Base-by-base conservation (phyloP, 1,140 invertebrate genomes). In the Cotesia glomerata region DNA sequence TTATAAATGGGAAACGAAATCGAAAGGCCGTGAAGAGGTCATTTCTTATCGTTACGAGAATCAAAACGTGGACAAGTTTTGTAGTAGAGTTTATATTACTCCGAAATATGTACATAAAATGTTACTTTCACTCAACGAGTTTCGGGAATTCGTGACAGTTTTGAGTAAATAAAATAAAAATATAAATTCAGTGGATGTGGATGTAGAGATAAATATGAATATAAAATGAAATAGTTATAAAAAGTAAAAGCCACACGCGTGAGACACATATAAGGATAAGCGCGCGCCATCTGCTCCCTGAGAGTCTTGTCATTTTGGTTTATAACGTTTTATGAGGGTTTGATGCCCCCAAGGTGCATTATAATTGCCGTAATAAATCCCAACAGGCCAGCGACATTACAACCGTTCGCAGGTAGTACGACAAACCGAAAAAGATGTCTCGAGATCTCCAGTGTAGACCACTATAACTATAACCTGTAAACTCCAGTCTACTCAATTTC, bases 341-440 rank as follows among this genome's bases (percentile, higher is more conserved):
- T 86, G 85, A 87, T 86, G 81, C 79, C 81, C 82, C 79, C 79
- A 79, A 86, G 81, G 83, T 85, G 84, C 82, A 84, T 84, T 84
- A 81, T 85, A 86, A 87, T 87, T 86, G 82, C 82, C 73, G 77
- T 82, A 83, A 87, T 86, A 87, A 87, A 86, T 87, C 85, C 79
- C 79, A 76, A 81, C 78, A 78, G 79, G 62, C 16, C 35, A 77
- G 74, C 76, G 78, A 78, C 54, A 73, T 70, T 26, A 70, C 61
- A 51, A n/a, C 26, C 35, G 35, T 52, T 67, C 14, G 32, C 36
- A 26, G 64, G 45, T 45, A 45, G 39, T 45, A 45, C 11, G 39
- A 69, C 56, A 66, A 66, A 52, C 64, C 64, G 18, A 66, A 66
- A 51, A 51, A 26, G 49, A 66, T 66, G 18, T 52, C 64, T 49